Evolutionary conservation across 2,113 vertebrate genomes (phyloP), one percentile per base, ranked within the genome.

Genomic region (Sinosuthora webbiana): DNA sequence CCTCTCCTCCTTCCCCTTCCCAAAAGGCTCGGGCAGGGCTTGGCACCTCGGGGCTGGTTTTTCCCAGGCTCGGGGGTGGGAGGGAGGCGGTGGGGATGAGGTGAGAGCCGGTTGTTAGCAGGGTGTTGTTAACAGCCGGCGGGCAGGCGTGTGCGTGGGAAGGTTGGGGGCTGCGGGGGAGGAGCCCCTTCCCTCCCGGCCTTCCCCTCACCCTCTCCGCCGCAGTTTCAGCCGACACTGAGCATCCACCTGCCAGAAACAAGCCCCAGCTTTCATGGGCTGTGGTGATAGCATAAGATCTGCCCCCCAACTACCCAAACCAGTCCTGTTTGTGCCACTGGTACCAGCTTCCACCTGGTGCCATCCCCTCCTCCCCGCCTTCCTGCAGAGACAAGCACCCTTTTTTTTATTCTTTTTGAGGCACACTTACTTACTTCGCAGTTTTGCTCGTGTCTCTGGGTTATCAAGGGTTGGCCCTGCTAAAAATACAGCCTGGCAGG

Each of bases 41-140:
- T 70, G 89, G 49, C 60, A 6, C 77, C 87, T 96, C 27, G 0
- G 74, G 70, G 67, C n/a, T 56, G 82, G 15, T 59, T 95, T 95
- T 97, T 96, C 95, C 95, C 96, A 97, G 96, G 95, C 96, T 80
- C 73, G 0, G 56, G 16, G 89, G 7, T 56, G 90, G 76, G 87
- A 91, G 67, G 13, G 92, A 60, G 89, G 92, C 7, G 62, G 39
- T 3, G 9, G 85, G 75, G 67, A 4, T 1, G 83, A 94, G 96
- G 96, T 92, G 96, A 11, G 94, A 92, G 95, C 47, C 21, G 85
- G 95, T 87, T 97, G 94, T 97, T 97, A 93, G 90, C 96, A 4
- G 53, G 78, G 44, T 31, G 94, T 16, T 96, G 96, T 73, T 93
- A 97, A 97, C 87, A 94, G 87, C 90, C 85, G 12, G 78, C 20